phyloP scores from a whole-genome alignment of 2,113 vertebrate species.

The Penelope pileata region DNA sequence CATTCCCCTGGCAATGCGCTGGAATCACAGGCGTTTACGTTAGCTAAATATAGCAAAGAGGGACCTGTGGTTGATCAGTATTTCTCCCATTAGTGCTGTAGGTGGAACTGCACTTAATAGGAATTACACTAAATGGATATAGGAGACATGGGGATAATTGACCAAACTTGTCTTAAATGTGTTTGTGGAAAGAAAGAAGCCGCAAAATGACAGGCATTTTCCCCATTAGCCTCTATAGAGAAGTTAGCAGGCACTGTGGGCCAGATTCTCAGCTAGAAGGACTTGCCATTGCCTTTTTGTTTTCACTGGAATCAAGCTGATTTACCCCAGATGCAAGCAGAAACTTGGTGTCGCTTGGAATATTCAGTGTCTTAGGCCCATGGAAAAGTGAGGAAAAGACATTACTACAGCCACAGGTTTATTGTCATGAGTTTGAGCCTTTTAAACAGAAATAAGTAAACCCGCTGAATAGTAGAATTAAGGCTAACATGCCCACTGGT shows the following conservation, averaged over 20 bases:
- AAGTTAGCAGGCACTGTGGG: slow-evolving; percentile 54
- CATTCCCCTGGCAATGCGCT: slow-evolving; percentile 60
- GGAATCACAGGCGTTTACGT: slow-evolving; percentile 31
- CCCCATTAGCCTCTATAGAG: slow-evolving; percentile 64
- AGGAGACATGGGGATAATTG: slow-evolving; percentile 77
- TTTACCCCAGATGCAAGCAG: slow-evolving; percentile 35
- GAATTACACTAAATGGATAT: slow-evolving; percentile 78
- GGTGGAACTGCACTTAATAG: slow-evolving; percentile 75
- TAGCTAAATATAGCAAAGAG: slow-evolving; percentile 66
- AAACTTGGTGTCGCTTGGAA: not conserved
- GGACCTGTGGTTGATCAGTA: slow-evolving; percentile 67
- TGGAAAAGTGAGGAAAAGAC: slow-evolving; percentile 43
- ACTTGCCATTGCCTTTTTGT: slow-evolving; percentile 33
- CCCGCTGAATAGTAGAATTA: slow-evolving; percentile 6
- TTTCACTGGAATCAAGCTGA: slow-evolving; percentile 26
- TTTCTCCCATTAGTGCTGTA: slow-evolving; percentile 76
- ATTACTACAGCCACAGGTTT: slow-evolving; percentile 29
- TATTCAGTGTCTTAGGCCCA: not conserved
- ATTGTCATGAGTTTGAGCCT: slow-evolving; percentile 24
- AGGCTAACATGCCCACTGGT: slow-evolving; percentile 1
- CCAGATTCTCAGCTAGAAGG: slow-evolving; percentile 54
- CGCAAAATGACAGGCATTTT: slow-evolving; percentile 69
- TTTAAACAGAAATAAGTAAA: slow-evolving; percentile 24
- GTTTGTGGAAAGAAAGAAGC: slow-evolving; percentile 74
- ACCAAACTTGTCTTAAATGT: slow-evolving; percentile 71